Base-by-base conservation (phyloP, 2,797 vertebrate genomes). In the Poeciliopsis presidionis region DNA sequence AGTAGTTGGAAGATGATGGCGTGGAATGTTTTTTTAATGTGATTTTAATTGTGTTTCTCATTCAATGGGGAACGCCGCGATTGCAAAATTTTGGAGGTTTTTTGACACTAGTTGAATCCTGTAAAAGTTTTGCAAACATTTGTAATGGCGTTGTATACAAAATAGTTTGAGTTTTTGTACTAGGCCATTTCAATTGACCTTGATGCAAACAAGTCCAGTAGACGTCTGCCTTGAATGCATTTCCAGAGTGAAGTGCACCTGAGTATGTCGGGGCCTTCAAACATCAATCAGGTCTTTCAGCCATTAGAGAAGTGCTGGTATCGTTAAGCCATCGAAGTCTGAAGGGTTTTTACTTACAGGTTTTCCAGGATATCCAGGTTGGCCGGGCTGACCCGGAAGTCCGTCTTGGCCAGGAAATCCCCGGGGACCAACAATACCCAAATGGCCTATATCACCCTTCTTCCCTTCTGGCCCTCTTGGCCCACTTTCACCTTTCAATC, bases 311-410 rank as follows among this genome's bases (percentile, higher is more conserved):
- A 41, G 33, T 70, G 63, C n/a, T 9, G 57, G 33, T 28, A 61
- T 73, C 39, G 53, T 69, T 65, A 41, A 63, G 12, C 20, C 16
- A 11, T 41, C 9, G 4, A 41, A 11, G 20, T 22, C 36, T 45
- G 16, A 8, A 5, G 41, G 14, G 28, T n/a, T 33, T 59, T 82
- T n/a, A 91, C 95, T 93, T 86, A 96, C 96, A 41, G 96, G 96
- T 91, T 96, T 96, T 47, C 96, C 96, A 22, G 96, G 96, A 88
- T 93, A 92, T 53, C 96, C 96, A n/a, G 95, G 95, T 75, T 93
- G 89, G 4, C 96, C 96, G 0, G 96, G 94, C 75, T 93, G 93
- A 57, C 96, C 96, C 0, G 94, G 94, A 74, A 88, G 84, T 39
- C 96, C 96, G 7, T 96, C 94, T 67, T 94, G 92, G 30, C 96